Base-by-base conservation (phyloP, 2,888 invertebrate genomes). In the Thera britannica region DNA sequence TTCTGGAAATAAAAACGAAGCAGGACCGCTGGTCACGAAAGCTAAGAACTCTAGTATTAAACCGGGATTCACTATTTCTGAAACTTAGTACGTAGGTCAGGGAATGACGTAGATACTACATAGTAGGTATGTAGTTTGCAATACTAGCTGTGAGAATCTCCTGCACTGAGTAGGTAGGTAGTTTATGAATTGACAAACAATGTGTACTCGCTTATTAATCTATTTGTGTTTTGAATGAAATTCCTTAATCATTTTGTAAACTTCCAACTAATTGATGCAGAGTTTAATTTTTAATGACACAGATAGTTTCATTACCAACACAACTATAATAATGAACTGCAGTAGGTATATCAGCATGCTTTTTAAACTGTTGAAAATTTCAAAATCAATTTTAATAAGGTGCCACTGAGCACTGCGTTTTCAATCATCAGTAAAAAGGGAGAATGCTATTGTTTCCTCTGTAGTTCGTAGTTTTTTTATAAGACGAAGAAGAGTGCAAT, bases 21-120 rank as follows among this genome's bases (percentile, higher is more conserved):
- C 62, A 1, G 64, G 70, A 5, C 92, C 92, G 0, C 72, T 81
- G 2, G 83, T 93, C 2, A 90, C 92, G 0, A 92, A 87, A 76
- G 91, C 93, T 60, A 90, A 88, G 67, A 85, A 79, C 68, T 61
- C 75, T 2, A 81, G 77, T 23, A 80, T 91, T 3, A 93, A 88
- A 80, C 86, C 90, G 2, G 92, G 92, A 11, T 93, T 93, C 69
- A 87, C 79, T 62, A 86, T 92, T 70, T 72, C 78, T 41, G 88
- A 90, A 62, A 76, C 77, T n/a, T 79, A 79, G 72, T 65, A 59
- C 49, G 72, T 66, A 58, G 34, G 48, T 38, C 48, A 70, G 59
- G 55, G 23, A 23, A 23, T 23, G 23, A 23, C 23, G 23, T 23
- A 23, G 23, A 23, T 23, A 23, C 23, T 23, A 23, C 23, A 23